Evolutionary conservation across 2,888 invertebrate genomes (phyloP), one percentile per base, ranked within the genome.

Genomic region (Limnephilus lunatus): DNA sequence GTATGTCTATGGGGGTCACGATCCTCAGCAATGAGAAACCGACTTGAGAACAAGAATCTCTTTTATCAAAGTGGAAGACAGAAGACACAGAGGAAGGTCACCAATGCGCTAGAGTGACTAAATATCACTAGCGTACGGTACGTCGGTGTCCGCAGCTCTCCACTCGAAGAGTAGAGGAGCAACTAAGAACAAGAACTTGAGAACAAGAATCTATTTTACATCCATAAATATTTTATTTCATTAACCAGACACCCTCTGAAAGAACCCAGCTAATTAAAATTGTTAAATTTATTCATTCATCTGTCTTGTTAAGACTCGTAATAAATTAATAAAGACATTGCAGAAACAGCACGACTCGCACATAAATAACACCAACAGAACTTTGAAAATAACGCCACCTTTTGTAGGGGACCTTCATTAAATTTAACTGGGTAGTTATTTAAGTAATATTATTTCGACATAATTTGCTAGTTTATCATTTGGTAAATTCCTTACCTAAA

Each of bases 211-310:
- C 7, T 68, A 68, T n/a, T 68, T 68, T n/a, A 68, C 68, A 7
- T 25, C 25, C 68, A 5, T n/a, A 68, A 68, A 9, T n/a, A 25
- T 25, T 68, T 9, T 19, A n/a, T n/a, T 9, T 68, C 68, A 9
- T 9, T 25, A 68, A n/a, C 68, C 7, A 25, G 68, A 25, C 68
- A 68, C 68, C 83, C 19, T 31, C 32, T 32, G 32, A 83, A 83
- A 19, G 86, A 48, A 44, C 30, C 44, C 25, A 25, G 44, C 44
- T 86, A 86, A 86, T 86, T 86, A 86, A 86, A 86, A 86, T 86
- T 48, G 44, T 86, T 15, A n/a, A 48, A 86, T 86, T 86, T 30
- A 86, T 48, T 86, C 86, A 48, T 86, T 86, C 86, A 44, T 86
- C 44, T 86, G 86, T 48, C 86, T 86, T 86, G 39, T 25, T 83